These are phyloP conservation scores for Tiliqua scincoides DNA, from an alignment of 2,113 vertebrate genomes.

Conservation along the genomic window DNA sequence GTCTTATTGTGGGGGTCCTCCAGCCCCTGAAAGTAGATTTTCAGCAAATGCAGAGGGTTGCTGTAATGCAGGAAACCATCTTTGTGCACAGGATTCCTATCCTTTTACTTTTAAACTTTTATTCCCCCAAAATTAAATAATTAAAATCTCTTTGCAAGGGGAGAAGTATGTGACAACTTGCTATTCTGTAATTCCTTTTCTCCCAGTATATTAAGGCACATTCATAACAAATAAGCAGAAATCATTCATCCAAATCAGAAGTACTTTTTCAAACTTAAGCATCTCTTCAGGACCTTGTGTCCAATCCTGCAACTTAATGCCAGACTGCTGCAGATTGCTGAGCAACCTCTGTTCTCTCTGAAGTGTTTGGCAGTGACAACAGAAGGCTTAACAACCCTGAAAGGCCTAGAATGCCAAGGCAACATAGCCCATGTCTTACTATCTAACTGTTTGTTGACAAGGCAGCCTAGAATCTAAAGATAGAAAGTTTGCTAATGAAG, in stretches of 20 bases:
- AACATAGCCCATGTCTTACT: neutral
- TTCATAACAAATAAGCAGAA: neutral
- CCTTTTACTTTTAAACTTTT: neutral
- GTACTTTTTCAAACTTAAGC: neutral
- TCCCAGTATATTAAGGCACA: neutral
- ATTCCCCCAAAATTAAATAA: neutral
- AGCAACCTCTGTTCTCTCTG: neutral
- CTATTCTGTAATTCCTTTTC: neutral
- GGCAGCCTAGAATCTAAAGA: slow-evolving; percentile 50
- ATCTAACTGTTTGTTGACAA: slow-evolving; percentile 42
- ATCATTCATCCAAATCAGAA: neutral
- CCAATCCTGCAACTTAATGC: neutral
- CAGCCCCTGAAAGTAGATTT: too few relatives aligned
- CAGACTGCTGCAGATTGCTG: neutral
- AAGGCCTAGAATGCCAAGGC: slow-evolving; percentile 25
- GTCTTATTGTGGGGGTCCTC: too few relatives aligned
- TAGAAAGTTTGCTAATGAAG: slow-evolving; percentile 13
- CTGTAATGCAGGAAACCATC: too few relatives aligned
- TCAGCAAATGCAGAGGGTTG: too few relatives aligned
- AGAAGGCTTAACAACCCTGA: slow-evolving; percentile 26
- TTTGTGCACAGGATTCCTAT: too few relatives aligned
- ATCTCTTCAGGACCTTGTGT: neutral
- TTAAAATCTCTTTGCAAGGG: neutral
- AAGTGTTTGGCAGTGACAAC: neutral
- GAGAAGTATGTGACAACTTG: neutral